Percentiles rank a stretch among this genome's conserved stretches.
phyloP scores from a whole-genome alignment of 2,888 invertebrate genomes.

The Automeris io region DNA sequence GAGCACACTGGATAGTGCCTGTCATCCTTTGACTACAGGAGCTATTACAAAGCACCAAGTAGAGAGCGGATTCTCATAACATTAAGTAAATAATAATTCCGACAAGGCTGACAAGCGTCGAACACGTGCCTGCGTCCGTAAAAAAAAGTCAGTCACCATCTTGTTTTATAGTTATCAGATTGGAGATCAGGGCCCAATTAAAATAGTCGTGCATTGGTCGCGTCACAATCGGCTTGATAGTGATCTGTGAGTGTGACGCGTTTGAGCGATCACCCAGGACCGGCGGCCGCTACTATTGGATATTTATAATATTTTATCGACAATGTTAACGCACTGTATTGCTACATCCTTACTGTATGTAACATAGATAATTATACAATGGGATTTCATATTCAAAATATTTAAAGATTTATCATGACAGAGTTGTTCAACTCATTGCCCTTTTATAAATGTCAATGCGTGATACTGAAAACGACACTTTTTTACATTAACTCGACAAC shows the following conservation, averaged over 20 bases:
- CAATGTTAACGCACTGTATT: background rate
- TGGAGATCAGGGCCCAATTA: conserved; percentile 69
- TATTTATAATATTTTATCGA: background rate
- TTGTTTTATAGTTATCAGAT: conserved; percentile 58
- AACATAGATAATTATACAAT: too few species aligned
- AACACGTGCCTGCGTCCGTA: conserved; percentile 55
- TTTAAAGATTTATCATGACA: too few species aligned
- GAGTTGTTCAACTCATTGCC: too few species aligned
- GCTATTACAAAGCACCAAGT: conserved; percentile 20
- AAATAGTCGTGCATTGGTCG: conserved; percentile 74
- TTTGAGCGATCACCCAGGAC: conserved; percentile 65
- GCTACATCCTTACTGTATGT: too few species aligned
- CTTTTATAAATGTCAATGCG: too few species aligned
- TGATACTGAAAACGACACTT: too few species aligned
- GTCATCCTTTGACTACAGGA: conserved; percentile 35
- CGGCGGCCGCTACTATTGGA: conserved; percentile 9
- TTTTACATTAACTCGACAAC: too few species aligned
- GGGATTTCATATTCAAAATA: too few species aligned
- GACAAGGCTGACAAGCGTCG: conserved; percentile 41
- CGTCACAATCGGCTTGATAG: conserved; percentile 67
- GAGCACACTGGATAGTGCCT: conserved; percentile 27
- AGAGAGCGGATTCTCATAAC: conserved; percentile 25
- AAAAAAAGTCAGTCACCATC: conserved; percentile 60
- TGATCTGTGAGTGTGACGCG: conserved; percentile 56
- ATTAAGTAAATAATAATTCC: conserved; percentile 19